Evolutionary conservation across 2,888 invertebrate genomes (phyloP).

Genomic region (Selenia dentaria): DNA sequence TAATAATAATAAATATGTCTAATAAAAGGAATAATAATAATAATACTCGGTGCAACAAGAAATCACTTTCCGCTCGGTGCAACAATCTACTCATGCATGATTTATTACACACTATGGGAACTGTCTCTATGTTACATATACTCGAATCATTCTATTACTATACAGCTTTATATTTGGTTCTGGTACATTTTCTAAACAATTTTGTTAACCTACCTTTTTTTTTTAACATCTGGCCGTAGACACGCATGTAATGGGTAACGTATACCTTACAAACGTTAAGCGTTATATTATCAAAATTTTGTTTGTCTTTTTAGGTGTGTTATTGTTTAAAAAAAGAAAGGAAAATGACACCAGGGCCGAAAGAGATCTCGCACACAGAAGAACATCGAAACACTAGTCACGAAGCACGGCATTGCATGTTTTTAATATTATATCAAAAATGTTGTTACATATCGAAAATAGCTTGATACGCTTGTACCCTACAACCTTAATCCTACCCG

Average conservation of each 20-base stretch:
- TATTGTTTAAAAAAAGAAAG: conserved; percentile 50
- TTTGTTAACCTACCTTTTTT: conserved; percentile 25
- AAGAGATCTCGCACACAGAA: conserved; percentile 66
- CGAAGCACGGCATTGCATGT: conserved; percentile 69
- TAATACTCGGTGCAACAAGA: no score
- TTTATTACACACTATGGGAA: no score
- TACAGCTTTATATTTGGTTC: conserved; percentile 67
- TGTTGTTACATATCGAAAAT: conserved; percentile 27
- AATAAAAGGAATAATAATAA: no score
- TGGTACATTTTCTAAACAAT: conserved; percentile 67
- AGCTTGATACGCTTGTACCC: conserved; percentile 51
- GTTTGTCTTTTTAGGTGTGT: conserved; percentile 69
- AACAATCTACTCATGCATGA: no score
- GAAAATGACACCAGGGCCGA: conserved; percentile 83
- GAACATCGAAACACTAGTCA: conserved; percentile 59
- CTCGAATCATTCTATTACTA: no score
- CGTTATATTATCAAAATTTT: conserved; percentile 33
- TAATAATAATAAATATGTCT: no score
- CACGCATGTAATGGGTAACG: conserved; percentile 38
- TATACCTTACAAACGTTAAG: conserved; percentile 25
- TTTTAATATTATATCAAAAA: conserved; percentile 26
- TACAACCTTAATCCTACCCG: conserved; percentile 22
- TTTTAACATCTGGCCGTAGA: conserved; percentile 36
- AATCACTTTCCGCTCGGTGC: no score
- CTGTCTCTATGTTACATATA: no score